Base-by-base conservation (phyloP, 2,888 invertebrate species). In the Protodeltote pygarga region DNA sequence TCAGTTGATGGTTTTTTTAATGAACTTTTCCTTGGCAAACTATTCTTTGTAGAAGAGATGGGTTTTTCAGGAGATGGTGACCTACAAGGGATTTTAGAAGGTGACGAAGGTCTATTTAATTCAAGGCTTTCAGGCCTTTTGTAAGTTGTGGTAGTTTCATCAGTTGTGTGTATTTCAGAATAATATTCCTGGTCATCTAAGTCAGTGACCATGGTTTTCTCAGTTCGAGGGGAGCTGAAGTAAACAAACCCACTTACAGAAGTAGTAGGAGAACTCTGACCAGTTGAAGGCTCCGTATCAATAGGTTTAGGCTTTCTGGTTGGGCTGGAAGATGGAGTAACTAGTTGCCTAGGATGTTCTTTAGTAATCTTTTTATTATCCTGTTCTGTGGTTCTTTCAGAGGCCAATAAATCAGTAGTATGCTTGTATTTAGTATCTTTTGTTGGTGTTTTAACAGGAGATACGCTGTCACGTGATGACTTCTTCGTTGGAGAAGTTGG, bases 191-290 rank as follows among this genome's bases (percentile, higher is more conserved):
- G 73, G 15, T 86, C 86, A 62, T 91, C 87, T 15, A 89, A 73
- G 59, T 92, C 88, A 15, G 87, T 88, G 3, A 88, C 75, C 39
- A 86, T 63, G 16, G 78, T 73, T 23, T 71, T 78, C 5, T 87
- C 79, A 24, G 65, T 60, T 19, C 54, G 68, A 13, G 89, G 84
- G 35, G 89, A 86, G 33, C 87, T 77, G 49, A 83, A 89, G 53
- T 92, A 91, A 17, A 90, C 75, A 65, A 94, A 93, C 29, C 93
- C 94, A 73, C 93, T 94, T 0, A 92, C 93, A 14, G 89, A 91
- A 40, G 92, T 92, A 25, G 93, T 93, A 1, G 93, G 93, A 32
- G 93, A 93, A 48, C 89, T 90, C 71, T 92, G 89, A 19, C 86
- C 89, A 17, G 88, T 90, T 1, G 89, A 89, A 9, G 86, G 81